phyloP scores from a whole-genome alignment of 1,140 invertebrate genomes.

The Lerema accius region DNA sequence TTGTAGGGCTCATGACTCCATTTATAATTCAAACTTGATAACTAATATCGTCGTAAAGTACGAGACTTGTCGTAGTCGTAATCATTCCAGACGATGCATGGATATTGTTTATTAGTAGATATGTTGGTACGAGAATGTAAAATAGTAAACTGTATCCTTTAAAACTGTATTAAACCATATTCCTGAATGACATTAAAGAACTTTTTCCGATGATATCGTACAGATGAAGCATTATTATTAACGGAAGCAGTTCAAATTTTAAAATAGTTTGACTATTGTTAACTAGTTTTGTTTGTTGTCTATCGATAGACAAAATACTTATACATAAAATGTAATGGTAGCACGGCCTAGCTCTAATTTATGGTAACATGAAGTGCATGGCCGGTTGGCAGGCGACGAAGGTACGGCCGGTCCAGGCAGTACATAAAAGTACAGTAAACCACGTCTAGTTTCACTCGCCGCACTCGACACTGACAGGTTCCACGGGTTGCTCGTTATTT shows the following conservation, averaged over 20 bases:
- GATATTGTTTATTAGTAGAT: not conserved
- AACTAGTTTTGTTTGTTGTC: too few species aligned
- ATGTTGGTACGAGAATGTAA: not conserved
- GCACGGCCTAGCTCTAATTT: constrained; percentile 3
- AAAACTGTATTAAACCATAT: too few species aligned
- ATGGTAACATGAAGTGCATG: constrained; percentile 8
- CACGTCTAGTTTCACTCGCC: constrained; percentile 57
- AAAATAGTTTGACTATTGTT: not conserved
- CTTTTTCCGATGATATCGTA: too few species aligned
- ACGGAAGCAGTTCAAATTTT: not conserved
- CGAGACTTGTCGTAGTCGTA: constrained; percentile 4
- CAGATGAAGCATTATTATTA: too few species aligned
- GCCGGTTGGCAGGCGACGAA: not conserved
- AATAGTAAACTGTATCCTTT: not conserved
- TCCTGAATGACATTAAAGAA: too few species aligned
- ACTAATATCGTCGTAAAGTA: constrained; percentile 13
- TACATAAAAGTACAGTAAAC: constrained; percentile 41
- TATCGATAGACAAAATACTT: not conserved
- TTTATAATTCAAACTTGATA: constrained; percentile 29
- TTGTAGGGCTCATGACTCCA: constrained; percentile 35
- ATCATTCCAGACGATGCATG: not conserved
- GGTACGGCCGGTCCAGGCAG: constrained; percentile 10
- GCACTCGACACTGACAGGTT: constrained; percentile 54
- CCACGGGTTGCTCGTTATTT: constrained; percentile 51
- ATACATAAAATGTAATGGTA: not conserved